Evolutionary conservation across 1,140 invertebrate species (phyloP), one percentile per base, ranked within the genome.

Genomic region (Eumaeus atala): DNA sequence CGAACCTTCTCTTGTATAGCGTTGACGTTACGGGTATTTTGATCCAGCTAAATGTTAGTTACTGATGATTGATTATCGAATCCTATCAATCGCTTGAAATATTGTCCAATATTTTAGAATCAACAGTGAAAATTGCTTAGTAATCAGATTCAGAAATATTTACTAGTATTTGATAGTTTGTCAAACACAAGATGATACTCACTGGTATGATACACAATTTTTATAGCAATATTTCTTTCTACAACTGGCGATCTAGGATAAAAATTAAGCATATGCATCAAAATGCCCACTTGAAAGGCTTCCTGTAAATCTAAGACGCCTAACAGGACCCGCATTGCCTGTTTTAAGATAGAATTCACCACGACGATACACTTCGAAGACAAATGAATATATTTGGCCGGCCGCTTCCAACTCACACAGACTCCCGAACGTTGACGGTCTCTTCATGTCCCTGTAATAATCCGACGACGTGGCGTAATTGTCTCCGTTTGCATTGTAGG

Each of bases 391-490:
- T 17, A 57, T 44, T 35, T 21, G 18, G 17, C 48, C 55, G 21
- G 55, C 49, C 17, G 55, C 51, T 54, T 49, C 48, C 36, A 59
- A 33, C 28, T 59, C 57, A 52, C 51, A 54, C 16, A 50, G 21
- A 10, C 42, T n/a, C 1, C 37, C 51, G 35, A 49, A 53, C 37
- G 51, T 53, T 42, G 34, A 8, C 49, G 28, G 18, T 34, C 49
- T 49, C 36, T 37, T 37, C 51, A 59, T 53, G 35, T 54, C 51
- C n/a, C 14, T 47, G 35, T 33, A 59, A 47, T 59, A 54, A 40
- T 38, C 18, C 18, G 48, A 44, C 17, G 37, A 10, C 33, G 51
- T 50, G 34, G 33, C n/a, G 49, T 50, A 59, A 47, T 53, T 53
- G 49, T 59, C 34, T 17, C 57, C 57, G 17, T 53, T 48, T 12